Conservation (phyloP, 2,797 vertebrate species). For the Galago senegalensis region DNA sequence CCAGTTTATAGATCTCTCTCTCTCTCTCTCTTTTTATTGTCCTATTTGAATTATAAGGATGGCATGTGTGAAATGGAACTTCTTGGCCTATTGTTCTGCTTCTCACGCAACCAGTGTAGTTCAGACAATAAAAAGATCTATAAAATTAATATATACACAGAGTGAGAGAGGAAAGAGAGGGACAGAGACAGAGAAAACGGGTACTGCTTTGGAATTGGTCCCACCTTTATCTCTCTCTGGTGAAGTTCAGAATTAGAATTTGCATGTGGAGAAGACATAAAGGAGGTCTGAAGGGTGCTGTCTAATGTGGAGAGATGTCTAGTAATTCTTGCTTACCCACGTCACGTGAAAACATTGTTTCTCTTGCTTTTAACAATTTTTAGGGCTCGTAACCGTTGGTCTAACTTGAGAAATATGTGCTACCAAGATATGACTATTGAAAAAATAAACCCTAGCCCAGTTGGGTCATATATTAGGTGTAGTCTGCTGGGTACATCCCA, state of each 20-base stretch:
- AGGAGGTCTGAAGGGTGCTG: constrained; percentile 84
- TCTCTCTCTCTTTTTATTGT: constrained; percentile 88
- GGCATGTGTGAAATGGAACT: constrained; percentile 91
- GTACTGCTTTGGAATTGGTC: constrained; percentile 87
- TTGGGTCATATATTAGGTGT: background rate
- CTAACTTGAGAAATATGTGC: constrained; percentile 75
- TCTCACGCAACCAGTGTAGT: constrained; percentile 90
- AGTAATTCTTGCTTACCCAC: constrained; percentile 56
- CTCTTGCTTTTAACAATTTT: constrained; percentile 60
- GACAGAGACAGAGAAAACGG: constrained; percentile 89
- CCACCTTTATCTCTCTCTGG: constrained; percentile 87
- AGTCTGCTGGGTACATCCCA: background rate
- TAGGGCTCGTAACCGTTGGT: constrained; percentile 62
- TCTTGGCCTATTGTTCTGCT: constrained; percentile 92
- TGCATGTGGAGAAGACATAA: constrained; percentile 82
- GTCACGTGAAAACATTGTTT: constrained; percentile 80
- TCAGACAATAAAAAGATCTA: constrained; percentile 93
- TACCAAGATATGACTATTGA: constrained; percentile 36
- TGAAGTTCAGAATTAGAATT: constrained; percentile 87
- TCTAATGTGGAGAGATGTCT: constrained; percentile 76
- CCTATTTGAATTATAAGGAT: constrained; percentile 91
- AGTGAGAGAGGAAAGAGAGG: constrained; percentile 88
- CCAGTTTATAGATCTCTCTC: constrained; percentile 89
- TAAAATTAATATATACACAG: constrained; percentile 92
- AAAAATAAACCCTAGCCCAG: constrained; percentile 13